phyloP scores from a whole-genome alignment of 1,140 invertebrate genomes.

The Drosophila sucinea region DNA sequence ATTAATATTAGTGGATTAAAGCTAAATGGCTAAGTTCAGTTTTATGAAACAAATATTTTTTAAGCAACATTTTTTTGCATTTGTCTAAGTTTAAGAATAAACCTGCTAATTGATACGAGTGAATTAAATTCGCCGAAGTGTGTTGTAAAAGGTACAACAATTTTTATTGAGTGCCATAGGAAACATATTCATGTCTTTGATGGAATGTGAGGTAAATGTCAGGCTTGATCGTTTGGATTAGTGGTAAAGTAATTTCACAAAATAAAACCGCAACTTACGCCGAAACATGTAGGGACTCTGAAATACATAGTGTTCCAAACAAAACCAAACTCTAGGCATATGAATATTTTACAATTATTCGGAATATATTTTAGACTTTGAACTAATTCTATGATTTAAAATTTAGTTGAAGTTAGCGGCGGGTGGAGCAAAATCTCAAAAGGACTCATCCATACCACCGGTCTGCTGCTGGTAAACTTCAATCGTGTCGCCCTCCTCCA shows the following conservation, averaged over 20 bases:
- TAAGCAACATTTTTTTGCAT: neutral
- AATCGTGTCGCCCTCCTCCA: slow-evolving; percentile 97
- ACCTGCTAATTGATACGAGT: neutral
- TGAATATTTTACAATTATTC: neutral
- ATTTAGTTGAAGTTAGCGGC: slow-evolving; percentile 5
- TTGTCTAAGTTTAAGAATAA: neutral
- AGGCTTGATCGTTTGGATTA: too few relatives aligned
- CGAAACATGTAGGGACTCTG: too few relatives aligned
- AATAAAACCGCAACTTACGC: neutral
- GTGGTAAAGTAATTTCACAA: too few relatives aligned
- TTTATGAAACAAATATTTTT: neutral
- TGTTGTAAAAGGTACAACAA: too few relatives aligned
- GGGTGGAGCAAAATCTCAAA: neutral
- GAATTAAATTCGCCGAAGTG: too few relatives aligned
- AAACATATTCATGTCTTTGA: too few relatives aligned
- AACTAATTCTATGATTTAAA: neutral
- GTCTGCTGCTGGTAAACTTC: slow-evolving; percentile 97
- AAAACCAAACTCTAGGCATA: neutral
- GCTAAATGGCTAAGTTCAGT: slow-evolving; percentile 37
- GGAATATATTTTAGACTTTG: slow-evolving; percentile 9
- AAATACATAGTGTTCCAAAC: too few relatives aligned
- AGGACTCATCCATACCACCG: slow-evolving; percentile 85
- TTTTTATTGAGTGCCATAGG: too few relatives aligned
- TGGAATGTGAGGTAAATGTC: too few relatives aligned
- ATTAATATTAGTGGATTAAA: slow-evolving; percentile 54